These are phyloP conservation scores for Torymus texanus DNA, from an alignment of 2,888 invertebrate genomes.

Conservation along the genomic window DNA sequence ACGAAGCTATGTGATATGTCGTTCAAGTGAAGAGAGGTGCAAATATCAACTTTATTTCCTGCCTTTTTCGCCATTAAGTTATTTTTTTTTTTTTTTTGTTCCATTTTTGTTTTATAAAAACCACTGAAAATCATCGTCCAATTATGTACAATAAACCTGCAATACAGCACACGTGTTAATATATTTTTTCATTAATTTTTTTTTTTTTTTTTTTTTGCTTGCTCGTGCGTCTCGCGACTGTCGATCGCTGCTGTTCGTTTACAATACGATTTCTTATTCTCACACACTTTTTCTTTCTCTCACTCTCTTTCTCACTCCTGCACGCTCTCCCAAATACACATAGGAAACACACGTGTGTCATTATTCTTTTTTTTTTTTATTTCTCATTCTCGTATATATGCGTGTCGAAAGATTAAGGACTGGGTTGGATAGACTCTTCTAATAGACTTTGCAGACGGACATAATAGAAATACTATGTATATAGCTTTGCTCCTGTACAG, in stretches of 20 bases:
- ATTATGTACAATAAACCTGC: constrained; percentile 54
- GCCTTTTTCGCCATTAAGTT: not conserved
- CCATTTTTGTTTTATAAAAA: constrained; percentile 47
- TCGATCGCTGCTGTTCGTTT: not conserved
- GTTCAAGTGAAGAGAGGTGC: constrained; percentile 32
- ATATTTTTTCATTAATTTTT: not conserved
- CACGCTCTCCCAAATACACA: constrained; percentile 37
- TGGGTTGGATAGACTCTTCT: constrained; percentile 70
- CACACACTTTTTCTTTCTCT: not conserved
- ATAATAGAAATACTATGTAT: constrained; percentile 73
- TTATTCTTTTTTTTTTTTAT: constrained; percentile 13
- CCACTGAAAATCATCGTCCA: constrained; percentile 48
- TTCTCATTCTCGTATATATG: not conserved
- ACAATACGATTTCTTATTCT: not conserved
- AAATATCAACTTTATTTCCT: constrained; percentile 38
- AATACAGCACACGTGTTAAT: constrained; percentile 15
- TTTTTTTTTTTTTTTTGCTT: constrained; percentile 3
- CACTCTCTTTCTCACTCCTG: not conserved
- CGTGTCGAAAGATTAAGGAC: constrained; percentile 43
- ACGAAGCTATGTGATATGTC: constrained; percentile 49
- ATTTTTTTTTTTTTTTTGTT: constrained; percentile 27
- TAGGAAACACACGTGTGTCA: constrained; percentile 40
- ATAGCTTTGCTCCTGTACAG: constrained; percentile 62
- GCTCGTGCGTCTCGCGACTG: not conserved
- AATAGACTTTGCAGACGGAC: constrained; percentile 75